Conservation (phyloP, 2,888 invertebrate species). For the Caenorhabditis sp. region DNA sequence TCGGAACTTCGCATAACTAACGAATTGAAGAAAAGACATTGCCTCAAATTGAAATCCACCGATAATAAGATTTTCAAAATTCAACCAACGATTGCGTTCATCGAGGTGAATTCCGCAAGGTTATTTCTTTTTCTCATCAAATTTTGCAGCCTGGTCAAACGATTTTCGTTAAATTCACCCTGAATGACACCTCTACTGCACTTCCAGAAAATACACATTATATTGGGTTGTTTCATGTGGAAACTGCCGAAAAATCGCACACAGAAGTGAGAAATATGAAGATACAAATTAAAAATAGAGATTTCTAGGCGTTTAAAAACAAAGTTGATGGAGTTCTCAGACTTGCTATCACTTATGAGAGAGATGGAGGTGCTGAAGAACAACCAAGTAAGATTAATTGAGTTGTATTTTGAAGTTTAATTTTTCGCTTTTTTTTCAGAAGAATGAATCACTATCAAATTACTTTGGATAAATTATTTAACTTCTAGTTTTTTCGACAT, state of each 20-base stretch:
- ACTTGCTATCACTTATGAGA: not conserved
- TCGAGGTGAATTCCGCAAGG: not conserved
- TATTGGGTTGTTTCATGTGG: not conserved
- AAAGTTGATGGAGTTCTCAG: not conserved
- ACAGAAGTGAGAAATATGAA: not conserved
- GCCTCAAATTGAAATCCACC: not conserved
- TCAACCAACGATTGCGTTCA: not conserved
- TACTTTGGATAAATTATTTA: too few relatives aligned
- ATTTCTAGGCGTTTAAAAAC: not conserved
- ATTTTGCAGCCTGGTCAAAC: not conserved
- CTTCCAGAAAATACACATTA: not conserved
- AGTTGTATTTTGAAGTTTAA: not conserved
- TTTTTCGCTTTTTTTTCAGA: not conserved
- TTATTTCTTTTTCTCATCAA: too few relatives aligned
- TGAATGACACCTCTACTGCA: not conserved
- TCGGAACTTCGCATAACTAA: not conserved
- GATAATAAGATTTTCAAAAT: not conserved
- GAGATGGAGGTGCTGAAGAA: constrained; percentile 1
- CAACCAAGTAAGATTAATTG: not conserved
- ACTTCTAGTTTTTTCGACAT: too few relatives aligned
- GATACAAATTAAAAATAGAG: not conserved
- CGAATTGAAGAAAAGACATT: not conserved
- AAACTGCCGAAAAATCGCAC: not conserved
- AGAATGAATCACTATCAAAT: too few relatives aligned
- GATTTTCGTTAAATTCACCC: not conserved